Evolutionary conservation across 2,113 vertebrate species (phyloP).

Genomic region (Megalops atlanticus): DNA sequence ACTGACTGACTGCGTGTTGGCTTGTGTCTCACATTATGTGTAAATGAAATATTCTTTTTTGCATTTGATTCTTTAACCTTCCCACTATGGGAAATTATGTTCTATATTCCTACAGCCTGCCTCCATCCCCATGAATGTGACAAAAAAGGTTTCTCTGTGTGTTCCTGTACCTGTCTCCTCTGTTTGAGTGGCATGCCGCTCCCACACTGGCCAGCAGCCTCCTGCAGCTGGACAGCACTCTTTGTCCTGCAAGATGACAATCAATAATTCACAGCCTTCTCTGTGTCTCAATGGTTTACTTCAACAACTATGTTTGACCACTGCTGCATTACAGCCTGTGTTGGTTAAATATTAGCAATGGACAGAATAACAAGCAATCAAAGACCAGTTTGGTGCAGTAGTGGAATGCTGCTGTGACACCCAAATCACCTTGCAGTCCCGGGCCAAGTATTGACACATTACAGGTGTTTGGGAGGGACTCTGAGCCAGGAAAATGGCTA

Average conservation of each 20-base stretch:
- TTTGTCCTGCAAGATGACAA: slow-evolving; percentile 67
- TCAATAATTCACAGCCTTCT: slow-evolving; percentile 51
- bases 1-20: no score
- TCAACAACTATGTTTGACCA: slow-evolving; percentile 40
- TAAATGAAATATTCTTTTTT: no score
- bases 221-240: slow-evolving; percentile 79
- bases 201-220: slow-evolving; percentile 86
- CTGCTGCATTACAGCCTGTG: neutral
- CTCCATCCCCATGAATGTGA: no score
- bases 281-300: slow-evolving; percentile 46
- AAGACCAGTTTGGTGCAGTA: neutral
- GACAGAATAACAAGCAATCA: neutral
- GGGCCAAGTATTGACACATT: slow-evolving; percentile 87
- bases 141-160: no score
- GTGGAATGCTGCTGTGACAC: slow-evolving; percentile 14
- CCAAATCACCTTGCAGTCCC: slow-evolving; percentile 79
- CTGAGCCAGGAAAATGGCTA: slow-evolving; percentile 74
- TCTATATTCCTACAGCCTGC: neutral
- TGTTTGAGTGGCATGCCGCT: slow-evolving; percentile 90
- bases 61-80: no score
- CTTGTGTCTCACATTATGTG: no score
- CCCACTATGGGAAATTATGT: neutral
- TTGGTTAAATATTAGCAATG: neutral
- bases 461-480: slow-evolving; percentile 87
- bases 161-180: slow-evolving; percentile 73